Base-by-base conservation (phyloP, 2,797 vertebrate genomes). In the Gastrophryne carolinensis region DNA sequence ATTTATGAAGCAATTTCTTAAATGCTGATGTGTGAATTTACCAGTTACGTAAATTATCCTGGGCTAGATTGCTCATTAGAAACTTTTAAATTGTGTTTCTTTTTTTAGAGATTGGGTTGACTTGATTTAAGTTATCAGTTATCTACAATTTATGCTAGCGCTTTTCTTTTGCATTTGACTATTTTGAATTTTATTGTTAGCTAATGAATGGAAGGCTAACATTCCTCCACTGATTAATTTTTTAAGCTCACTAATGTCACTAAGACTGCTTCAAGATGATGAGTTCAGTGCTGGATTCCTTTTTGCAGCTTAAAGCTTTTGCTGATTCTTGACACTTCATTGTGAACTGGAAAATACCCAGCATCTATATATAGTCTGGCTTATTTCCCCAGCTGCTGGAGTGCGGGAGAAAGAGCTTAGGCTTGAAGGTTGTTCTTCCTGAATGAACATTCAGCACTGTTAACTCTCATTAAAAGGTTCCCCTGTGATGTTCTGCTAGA, bases 391-490 rank as follows among this genome's bases (percentile, higher is more conserved):
- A 30, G 63, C 44, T 63, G 58, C 47, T 19, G 57, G 37, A 57
- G 27, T 66, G 32, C 52, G 26, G 34, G n/a, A 50, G 54, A 23
- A 72, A 53, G 30, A 53, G 32, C 60, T 72, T 62, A 63, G 41
- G 53, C 63, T 67, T 58, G 39, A 75, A 65, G 52, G 50, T 75
- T 73, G 35, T 30, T 58, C 53, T 66, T 67, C 24, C 39, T 37
- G 30, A 39, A 50, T 58, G 53, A 75, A 67, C 39, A 34, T 50
- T 44, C 37, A 67, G 35, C 29, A 34, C 66, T 75, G 52, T 27
- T 49, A 75, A 50, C 53, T 58, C 72, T 74, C 53, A 75, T 75
- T 75, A 67, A 49, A 58, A 34, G 23, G 54, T 24, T 67, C 72
- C 72, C 72, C 53, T 47, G 72, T 58, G 62, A 35, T 7, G 6